Base-by-base conservation (phyloP, 2,113 vertebrate genomes). In the Carlito syrichta region DNA sequence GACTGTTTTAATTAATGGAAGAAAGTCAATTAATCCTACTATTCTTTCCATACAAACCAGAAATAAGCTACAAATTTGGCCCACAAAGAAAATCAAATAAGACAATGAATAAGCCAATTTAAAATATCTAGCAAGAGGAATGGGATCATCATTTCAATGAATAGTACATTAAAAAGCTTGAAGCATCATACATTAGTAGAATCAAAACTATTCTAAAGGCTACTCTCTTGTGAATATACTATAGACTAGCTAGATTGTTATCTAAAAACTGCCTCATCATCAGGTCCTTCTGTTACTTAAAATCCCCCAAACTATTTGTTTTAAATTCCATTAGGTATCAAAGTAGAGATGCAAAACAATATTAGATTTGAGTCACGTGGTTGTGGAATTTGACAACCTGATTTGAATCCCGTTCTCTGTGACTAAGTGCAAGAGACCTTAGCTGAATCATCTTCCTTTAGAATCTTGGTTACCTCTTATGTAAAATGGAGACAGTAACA, bases 91-190 rank as follows among this genome's bases (percentile, higher is more conserved):
- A 96, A 95, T 73, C 85, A 66, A 93, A 96, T 56, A 74, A 96
- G 93, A 97, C 91, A 87, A 96, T 85, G 91, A 94, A 91, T 94
- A 98, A 87, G 73, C 69, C 86, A 95, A 97, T 97, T 96, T 96
- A 68, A 87, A 89, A 62, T 82, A 84, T 83, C 96, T 52, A 85
- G 89, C 63, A 52, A 81, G 76, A 60, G 40, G 83, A 95, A 92
- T 60, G 93, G 79, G 91, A 81, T 97, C 93, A 25, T 77, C 10
- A 8, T 89, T 89, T 96, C 66, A 89, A 89, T 94, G 95, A 96
- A 96, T 27, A 93, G 69, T 45, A 66, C 82, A 79, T 91, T 93
- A 78, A 96, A 86, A 91, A 93, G 69, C 93, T 76, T 94, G 19
- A 77, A 84, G 68, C 32, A 66, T 74, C 74, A 66, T 32, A 87